Evolutionary conservation across 1,140 invertebrate species (phyloP).

Genomic region (Brachionus rotundiformis): DNA sequence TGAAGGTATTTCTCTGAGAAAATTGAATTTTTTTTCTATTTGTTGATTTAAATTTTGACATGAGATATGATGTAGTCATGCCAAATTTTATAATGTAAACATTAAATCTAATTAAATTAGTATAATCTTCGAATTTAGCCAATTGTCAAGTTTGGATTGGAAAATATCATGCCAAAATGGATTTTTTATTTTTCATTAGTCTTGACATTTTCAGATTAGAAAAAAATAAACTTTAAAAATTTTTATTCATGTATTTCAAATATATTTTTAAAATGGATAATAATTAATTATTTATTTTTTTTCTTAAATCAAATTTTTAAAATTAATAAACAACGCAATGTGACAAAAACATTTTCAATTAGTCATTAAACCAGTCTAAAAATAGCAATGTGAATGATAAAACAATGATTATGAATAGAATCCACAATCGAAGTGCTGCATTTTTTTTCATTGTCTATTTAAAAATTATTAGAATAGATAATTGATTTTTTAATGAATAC

Average conservation of each 20-base stretch:
- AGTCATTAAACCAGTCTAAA: conserved; percentile 48
- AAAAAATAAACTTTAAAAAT: neutral
- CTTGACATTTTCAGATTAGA: neutral
- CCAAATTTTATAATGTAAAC: neutral
- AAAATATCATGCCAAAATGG: neutral
- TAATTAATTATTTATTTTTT: too few relatives aligned
- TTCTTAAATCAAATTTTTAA: too few relatives aligned
- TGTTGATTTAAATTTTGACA: neutral
- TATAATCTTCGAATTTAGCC: neutral
- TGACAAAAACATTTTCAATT: too few relatives aligned
- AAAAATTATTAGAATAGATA: neutral
- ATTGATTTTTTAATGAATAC: neutral
- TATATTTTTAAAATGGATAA: too few relatives aligned
- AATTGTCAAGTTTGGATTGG: neutral
- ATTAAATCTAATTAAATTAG: neutral
- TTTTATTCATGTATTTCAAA: too few relatives aligned
- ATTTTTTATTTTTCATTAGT: neutral
- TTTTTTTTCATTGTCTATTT: conserved; percentile 48
- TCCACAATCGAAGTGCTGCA: conserved; percentile 39
- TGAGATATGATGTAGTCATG: conserved; percentile 12
- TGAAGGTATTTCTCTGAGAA: neutral
- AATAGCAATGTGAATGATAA: conserved; percentile 46
- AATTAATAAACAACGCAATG: neutral
- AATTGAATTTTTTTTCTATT: neutral
- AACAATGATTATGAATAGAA: conserved; percentile 43